These are phyloP conservation scores for Ellobium chinense DNA, from an alignment of 2,888 invertebrate genomes.

Conservation along the genomic window DNA sequence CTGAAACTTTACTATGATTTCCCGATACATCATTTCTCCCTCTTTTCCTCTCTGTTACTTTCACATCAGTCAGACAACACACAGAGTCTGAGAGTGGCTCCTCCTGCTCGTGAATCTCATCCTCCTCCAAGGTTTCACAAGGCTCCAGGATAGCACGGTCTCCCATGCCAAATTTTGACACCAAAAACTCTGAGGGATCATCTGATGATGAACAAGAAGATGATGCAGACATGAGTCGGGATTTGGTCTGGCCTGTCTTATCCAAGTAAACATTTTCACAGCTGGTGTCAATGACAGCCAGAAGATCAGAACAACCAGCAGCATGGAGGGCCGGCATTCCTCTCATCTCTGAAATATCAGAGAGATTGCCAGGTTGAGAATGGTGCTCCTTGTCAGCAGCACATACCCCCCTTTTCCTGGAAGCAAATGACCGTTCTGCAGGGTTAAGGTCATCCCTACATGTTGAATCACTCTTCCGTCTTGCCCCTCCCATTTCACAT, in stretches of 20 bases:
- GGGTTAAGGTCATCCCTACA: constrained; percentile 11
- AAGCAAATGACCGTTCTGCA: constrained; percentile 5
- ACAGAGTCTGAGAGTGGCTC: background rate
- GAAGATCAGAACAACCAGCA: constrained; percentile 33
- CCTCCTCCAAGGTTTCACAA: constrained; percentile 5
- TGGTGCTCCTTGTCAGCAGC: constrained; percentile 26
- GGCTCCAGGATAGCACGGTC: constrained; percentile 22
- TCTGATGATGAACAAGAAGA: constrained; percentile 31
- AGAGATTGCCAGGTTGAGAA: constrained; percentile 40
- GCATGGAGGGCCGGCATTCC: constrained; percentile 31
- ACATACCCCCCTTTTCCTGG: constrained; percentile 6
- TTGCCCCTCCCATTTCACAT: constrained; percentile 31
- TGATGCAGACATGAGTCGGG: constrained; percentile 8
- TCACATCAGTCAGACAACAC: constrained; percentile 4
- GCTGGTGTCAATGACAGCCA: constrained; percentile 41
- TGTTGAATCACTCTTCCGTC: constrained; percentile 14
- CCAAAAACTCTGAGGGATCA: constrained; percentile 1
- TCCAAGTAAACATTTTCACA: constrained; percentile 41
- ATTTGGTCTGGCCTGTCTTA: constrained; percentile 1
- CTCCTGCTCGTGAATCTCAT: background rate
- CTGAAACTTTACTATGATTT: background rate
- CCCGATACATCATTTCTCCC: background rate
- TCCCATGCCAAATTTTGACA: background rate
- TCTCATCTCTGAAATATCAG: constrained; percentile 37
- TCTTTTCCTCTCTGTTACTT: background rate